Conservation (phyloP, 1,140 invertebrate species). For the Meloidogyne floridensis region DNA sequence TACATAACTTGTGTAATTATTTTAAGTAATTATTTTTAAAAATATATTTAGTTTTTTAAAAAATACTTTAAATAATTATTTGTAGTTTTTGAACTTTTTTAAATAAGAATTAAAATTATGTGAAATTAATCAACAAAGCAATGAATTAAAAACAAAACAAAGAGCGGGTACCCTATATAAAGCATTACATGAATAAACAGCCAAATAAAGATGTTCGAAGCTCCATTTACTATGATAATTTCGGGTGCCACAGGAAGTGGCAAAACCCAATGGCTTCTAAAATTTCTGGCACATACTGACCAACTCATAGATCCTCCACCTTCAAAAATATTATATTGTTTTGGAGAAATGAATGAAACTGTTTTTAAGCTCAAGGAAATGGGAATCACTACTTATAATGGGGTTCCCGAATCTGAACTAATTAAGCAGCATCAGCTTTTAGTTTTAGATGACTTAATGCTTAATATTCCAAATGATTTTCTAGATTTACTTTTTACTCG, state of each 20-base stretch:
- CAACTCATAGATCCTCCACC: neutral
- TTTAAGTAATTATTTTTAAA: no score
- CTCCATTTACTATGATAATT: conserved; percentile 36
- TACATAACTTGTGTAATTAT: no score
- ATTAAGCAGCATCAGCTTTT: neutral
- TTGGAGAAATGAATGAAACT: conserved; percentile 30
- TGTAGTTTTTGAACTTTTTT: no score
- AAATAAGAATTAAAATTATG: no score
- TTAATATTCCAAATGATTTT: conserved; percentile 30
- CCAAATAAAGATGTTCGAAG: conserved; percentile 10
- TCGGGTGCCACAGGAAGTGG: conserved; percentile 26
- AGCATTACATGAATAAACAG: no score
- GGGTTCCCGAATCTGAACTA: no score
- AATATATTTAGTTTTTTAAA: no score
- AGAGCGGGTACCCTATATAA: no score
- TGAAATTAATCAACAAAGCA: no score
- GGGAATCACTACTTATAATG: neutral
- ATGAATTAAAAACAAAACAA: no score
- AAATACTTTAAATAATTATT: no score
- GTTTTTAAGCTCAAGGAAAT: conserved; percentile 20
- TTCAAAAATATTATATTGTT: conserved; percentile 30
- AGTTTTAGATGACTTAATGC: conserved; percentile 30
- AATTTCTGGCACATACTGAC: conserved; percentile 9
- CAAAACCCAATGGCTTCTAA: conserved; percentile 34
- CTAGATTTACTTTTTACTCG: conserved; percentile 32